Percentiles rank a stretch among this genome's conserved stretches.
phyloP scores from a whole-genome alignment of 2,113 vertebrate species.

The Lagenorhynchus albirostris region DNA sequence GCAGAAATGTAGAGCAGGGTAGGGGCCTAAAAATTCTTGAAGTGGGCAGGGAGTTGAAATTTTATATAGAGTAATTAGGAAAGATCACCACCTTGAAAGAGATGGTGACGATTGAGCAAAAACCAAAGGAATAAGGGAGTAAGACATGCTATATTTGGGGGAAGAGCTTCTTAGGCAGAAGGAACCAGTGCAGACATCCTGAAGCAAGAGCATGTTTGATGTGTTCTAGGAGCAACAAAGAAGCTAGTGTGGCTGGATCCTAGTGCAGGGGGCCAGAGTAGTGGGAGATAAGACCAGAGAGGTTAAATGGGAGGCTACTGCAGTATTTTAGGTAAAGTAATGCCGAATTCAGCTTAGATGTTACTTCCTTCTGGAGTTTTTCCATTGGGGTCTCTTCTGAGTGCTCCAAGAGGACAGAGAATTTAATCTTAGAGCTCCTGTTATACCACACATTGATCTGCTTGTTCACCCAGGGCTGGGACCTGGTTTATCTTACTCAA shows the following conservation, averaged over 20 bases:
- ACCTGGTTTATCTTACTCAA: background rate
- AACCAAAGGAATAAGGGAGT: background rate
- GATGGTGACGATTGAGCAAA: background rate
- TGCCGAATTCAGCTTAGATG: background rate
- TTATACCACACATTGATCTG: too few relatives aligned
- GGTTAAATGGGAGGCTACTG: background rate
- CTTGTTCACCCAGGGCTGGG: background rate
- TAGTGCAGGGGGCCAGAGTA: background rate
- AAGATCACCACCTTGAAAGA: background rate
- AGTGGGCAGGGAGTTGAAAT: background rate
- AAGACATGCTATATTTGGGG: rapidly evolving
- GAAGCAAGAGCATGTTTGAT: background rate
- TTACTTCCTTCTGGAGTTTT: background rate
- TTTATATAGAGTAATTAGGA: background rate
- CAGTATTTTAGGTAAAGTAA: background rate
- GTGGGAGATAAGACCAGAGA: background rate
- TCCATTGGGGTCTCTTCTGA: background rate
- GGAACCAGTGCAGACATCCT: background rate
- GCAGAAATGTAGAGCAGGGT: background rate
- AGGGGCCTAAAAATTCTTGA: background rate
- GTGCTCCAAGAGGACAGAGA: background rate
- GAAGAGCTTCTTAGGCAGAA: background rate
- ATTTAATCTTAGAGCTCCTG: background rate
- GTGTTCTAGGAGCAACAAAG: background rate
- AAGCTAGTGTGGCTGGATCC: background rate